Conservation (phyloP, 2,888 invertebrate species). For the Cosmia pyralina region DNA sequence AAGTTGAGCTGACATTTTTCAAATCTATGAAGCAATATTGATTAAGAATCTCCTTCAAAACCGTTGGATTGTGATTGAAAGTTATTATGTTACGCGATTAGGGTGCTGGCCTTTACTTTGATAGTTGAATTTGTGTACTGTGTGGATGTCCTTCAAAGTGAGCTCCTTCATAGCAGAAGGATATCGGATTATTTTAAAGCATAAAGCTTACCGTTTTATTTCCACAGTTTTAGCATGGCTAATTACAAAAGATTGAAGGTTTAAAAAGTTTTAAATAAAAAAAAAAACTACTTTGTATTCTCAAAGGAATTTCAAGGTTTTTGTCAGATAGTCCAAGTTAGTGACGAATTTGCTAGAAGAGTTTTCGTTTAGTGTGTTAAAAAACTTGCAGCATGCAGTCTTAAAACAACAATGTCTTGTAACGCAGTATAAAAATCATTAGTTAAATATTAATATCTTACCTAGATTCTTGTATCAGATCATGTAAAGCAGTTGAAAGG, state of each 20-base stretch:
- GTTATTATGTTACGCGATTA: background rate
- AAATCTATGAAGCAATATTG: background rate
- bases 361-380: background rate
- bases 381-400: background rate
- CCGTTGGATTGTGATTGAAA: background rate
- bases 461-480: background rate
- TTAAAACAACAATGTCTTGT: background rate
- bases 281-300: background rate
- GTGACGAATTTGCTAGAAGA: background rate
- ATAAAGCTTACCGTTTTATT: background rate
- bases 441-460: background rate
- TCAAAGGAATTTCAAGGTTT: background rate
- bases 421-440: too few species aligned
- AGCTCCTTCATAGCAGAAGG: background rate
- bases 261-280: background rate
- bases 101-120: background rate
- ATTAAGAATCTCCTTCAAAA: background rate
- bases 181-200: background rate
- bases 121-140: background rate
- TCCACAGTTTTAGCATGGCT: too few species aligned
- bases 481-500: background rate
- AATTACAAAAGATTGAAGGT: background rate
- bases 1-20: background rate
- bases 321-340: background rate
- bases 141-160: background rate